A percentile compares a stretch with the other conserved stretches of the same genome.
These are phyloP conservation scores for Zaprionus nigranus DNA, from an alignment of 1,140 invertebrate genomes.

Conservation along the genomic window DNA sequence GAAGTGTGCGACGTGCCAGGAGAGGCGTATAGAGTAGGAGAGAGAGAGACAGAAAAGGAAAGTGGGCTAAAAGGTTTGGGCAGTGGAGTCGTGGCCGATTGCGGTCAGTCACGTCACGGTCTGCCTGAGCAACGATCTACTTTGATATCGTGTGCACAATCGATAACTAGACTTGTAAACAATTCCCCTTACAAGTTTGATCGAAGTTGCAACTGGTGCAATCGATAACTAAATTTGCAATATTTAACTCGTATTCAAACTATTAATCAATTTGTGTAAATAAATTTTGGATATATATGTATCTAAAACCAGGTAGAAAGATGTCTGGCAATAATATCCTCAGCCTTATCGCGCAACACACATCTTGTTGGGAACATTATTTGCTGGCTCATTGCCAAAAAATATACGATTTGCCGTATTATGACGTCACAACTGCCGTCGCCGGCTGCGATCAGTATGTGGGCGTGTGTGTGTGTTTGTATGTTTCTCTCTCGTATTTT, in stretches of 20 bases:
- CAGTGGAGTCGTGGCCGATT: neutral
- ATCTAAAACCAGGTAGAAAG: neutral
- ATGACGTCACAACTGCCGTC: neutral
- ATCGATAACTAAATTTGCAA: neutral
- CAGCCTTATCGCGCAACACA: slow-evolving; percentile 1
- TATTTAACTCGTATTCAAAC: too few relatives aligned
- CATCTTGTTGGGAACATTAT: neutral
- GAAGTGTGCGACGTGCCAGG: neutral
- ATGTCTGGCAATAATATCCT: neutral
- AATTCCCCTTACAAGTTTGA: too few relatives aligned
- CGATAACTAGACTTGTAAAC: neutral
- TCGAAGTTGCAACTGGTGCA: too few relatives aligned
- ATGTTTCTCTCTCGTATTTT: neutral
- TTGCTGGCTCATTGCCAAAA: neutral
- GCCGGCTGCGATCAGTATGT: neutral
- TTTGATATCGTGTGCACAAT: neutral
- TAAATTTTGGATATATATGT: neutral
- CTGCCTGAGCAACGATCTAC: neutral
- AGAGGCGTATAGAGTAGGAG: neutral
- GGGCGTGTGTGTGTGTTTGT: neutral
- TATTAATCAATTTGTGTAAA: too few relatives aligned
- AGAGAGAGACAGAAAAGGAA: neutral
- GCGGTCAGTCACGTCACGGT: slow-evolving; percentile 3
- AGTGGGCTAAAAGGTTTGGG: neutral
- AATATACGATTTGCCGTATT: neutral